phyloP scores from a whole-genome alignment of 2,113 vertebrate genomes.

The Lepus europaeus region DNA sequence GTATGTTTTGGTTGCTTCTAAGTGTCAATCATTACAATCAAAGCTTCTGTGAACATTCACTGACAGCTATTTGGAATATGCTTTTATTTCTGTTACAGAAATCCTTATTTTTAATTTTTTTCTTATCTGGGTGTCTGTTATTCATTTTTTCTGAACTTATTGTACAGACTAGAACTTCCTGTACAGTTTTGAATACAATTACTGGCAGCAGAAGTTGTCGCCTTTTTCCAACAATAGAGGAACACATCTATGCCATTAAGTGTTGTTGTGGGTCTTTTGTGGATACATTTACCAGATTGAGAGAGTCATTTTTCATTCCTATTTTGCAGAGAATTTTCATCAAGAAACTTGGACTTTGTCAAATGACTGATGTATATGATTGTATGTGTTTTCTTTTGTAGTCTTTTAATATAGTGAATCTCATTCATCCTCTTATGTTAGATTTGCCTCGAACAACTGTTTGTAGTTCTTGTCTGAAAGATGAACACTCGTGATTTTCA shows the following conservation, averaged over 20 bases:
- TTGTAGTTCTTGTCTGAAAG: background rate
- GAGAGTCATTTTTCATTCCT: background rate
- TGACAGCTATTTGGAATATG: background rate
- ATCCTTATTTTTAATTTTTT: background rate
- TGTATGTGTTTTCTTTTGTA: background rate
- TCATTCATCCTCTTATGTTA: background rate
- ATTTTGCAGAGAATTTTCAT: conserved; percentile 9
- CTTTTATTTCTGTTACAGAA: background rate
- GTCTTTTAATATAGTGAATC: background rate
- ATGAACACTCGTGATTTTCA: background rate
- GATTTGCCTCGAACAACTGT: background rate
- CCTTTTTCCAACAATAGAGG: background rate
- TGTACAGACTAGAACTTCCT: background rate
- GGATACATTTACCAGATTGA: background rate
- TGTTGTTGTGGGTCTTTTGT: background rate
- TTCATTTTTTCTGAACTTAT: background rate
- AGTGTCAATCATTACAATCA: background rate
- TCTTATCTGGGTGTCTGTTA: background rate
- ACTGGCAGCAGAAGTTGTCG: background rate
- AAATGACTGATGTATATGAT: background rate
- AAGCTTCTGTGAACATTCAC: background rate
- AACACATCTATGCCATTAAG: background rate
- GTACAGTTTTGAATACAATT: background rate
- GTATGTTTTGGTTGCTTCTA: background rate
- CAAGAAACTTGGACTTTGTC: background rate